Evolutionary conservation across 2,113 vertebrate species (phyloP).

Genomic region (Petaurus breviceps): DNA sequence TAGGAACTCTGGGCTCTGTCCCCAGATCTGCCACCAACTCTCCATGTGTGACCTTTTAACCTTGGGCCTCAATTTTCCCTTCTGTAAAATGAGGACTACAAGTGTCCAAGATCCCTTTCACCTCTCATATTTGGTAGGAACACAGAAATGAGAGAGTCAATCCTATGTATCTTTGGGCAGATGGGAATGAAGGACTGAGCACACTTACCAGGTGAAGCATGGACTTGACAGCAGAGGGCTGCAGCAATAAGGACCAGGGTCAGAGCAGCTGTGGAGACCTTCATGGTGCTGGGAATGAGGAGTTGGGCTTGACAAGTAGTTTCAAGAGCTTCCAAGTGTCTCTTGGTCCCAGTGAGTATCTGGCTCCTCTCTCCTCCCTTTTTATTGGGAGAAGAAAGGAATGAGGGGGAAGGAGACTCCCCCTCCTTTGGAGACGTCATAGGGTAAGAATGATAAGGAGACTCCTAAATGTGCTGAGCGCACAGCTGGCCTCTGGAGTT

Average conservation of each 20-base stretch:
- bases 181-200: not conserved
- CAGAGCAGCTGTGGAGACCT: not conserved
- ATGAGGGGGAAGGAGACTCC: not conserved
- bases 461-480: conserved; percentile 13
- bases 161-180: not conserved
- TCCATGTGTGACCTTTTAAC: not conserved
- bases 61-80: not conserved
- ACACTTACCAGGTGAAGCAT: not conserved
- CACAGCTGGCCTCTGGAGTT: not conserved
- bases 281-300: not conserved
- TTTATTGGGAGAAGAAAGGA: not conserved
- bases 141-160: not conserved
- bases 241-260: not conserved
- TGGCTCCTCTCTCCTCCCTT: not conserved
- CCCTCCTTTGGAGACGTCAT: not conserved
- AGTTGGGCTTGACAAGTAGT: rapidly evolving
- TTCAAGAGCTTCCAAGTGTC: not conserved
- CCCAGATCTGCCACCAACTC: not conserved
- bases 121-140: not conserved
- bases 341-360: not conserved
- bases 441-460: not conserved
- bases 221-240: not conserved
- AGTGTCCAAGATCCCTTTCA: not conserved
- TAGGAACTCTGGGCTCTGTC: not conserved
- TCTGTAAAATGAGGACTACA: not conserved